Base-by-base conservation (phyloP, 2,888 invertebrate species). In the Clepsis dumicolana region DNA sequence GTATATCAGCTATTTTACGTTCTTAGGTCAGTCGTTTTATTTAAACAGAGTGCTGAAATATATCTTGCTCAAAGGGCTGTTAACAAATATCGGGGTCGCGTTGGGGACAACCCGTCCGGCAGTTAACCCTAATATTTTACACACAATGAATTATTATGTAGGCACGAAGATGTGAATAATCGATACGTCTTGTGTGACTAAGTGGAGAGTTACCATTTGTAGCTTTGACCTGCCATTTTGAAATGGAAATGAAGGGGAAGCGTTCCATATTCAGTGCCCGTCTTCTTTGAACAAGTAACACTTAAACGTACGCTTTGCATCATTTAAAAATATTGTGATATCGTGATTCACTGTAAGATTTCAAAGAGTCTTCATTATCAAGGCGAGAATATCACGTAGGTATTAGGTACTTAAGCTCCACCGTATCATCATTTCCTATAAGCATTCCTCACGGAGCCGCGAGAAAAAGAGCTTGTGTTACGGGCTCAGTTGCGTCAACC, bases 51-150 rank as follows among this genome's bases (percentile, higher is more conserved):
- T 62, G 52, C 35, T 38, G 21, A 32, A 38, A 57, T 67, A 57
- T 18, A 57, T 67, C 62, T 63, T 53, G 14, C 44, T 67, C 21
- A 52, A n/a, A 63, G 67, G 61, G 21, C 38, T 57, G 57, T 63
- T 56, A 66, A 50, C 29, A 63, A 27, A 63, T 63, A 48, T 48
- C 25, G 60, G 3, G 18, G 27, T 27, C 18, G 35, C 35, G 21
- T 48, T 21, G 48, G 21, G 25, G 61, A 16, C 32, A 27, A 27
- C 53, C 52, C 29, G 41, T 21, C 57, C 63, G 63, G 10, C 63
- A 66, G 63, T 68, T 68, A 63, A 59, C 63, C 68, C 63, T 63
- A 29, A 68, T 68, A 64, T 52, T 56, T 68, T 64, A 63, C 68
- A 63, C 56, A 52, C 68, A 52, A 64, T 64, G 52, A 64, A 64